Base-by-base conservation (phyloP, 2,797 vertebrate species). In the Myoxocephalus aenaeus region DNA sequence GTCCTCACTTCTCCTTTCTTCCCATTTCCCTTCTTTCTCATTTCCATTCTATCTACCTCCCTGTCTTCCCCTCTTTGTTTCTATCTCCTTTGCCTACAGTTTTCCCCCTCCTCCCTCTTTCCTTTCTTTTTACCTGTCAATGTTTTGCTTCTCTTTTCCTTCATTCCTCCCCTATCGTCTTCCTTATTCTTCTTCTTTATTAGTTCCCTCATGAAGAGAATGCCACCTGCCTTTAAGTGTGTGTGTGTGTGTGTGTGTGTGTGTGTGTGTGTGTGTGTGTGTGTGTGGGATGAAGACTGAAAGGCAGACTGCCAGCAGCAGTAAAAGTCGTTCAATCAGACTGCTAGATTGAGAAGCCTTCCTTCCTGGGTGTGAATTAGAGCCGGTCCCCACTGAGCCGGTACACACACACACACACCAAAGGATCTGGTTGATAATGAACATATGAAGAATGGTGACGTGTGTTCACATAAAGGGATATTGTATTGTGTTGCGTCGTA, bases 311-410 rank as follows among this genome's bases (percentile, higher is more conserved):
- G 54, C 80, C 75, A 80, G 65, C 67, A 11, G 18, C 54, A 73
- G 40, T 83, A 71, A 79, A 66, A 77, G 74, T 48, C 27, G 2
- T 77, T 84, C 73, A 68, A 68, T 88, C 82, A 80, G 74, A 64
- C 42, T 46, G 18, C 3, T 70, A 73, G 84, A 80, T 54, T 65
- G 70, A 65, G 76, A 62, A 74, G 69, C 50, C 77, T 76, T 82
- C 78, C 74, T 73, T 77, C 50, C 72, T 54, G 76, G 3, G 48
- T 62, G 73, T 64, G 83, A 86, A 74, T 75, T 69, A 70, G 50
- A 77, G 54, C 46, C 11, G 9, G 64, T 73, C 46, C 70, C 63
- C 18, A 46, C 74, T 75, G 48, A 68, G 65, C 44, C 64, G n/a
- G 4, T 3, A 50, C 53, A 76, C 77, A 58, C 22, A 14, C 2